phyloP scores from a whole-genome alignment of 37 sponge, comb jelly and placozoan genomes.

The Bolinopsis microptera region DNA sequence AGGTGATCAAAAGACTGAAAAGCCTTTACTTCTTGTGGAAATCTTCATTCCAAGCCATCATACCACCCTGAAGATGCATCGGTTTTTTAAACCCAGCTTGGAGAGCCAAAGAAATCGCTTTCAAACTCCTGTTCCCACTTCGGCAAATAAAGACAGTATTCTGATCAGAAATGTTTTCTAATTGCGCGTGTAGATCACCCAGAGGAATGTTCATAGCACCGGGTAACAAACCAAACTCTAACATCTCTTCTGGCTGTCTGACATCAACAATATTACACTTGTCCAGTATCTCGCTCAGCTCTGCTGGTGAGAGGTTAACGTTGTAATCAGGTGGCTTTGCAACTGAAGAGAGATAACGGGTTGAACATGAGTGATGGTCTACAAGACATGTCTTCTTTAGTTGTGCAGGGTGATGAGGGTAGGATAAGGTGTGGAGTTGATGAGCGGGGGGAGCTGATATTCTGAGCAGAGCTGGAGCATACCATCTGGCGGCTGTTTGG shows the following conservation, averaged over 20 bases:
- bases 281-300: background rate
- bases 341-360: background rate
- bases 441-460: background rate
- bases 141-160: slow-evolving; percentile 41
- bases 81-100: slow-evolving; percentile 31
- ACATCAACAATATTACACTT: slow-evolving; percentile 25
- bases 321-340: background rate
- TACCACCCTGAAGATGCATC: slow-evolving; percentile 35
- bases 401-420: background rate
- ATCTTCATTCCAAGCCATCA: slow-evolving; percentile 8
- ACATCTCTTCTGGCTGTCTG: slow-evolving; percentile 33
- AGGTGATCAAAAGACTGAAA: no score
- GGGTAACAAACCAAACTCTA: background rate
- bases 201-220: slow-evolving; percentile 47
- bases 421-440: background rate
- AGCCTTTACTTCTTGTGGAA: background rate
- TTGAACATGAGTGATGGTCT: background rate
- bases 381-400: background rate
- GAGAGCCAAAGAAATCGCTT: background rate
- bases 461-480: background rate
- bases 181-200: background rate
- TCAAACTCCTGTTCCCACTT: background rate
- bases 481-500: background rate
- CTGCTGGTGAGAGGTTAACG: background rate
- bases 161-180: background rate